Evolutionary conservation across 2,113 vertebrate genomes (phyloP).

Genomic region (Piprites chloris): DNA sequence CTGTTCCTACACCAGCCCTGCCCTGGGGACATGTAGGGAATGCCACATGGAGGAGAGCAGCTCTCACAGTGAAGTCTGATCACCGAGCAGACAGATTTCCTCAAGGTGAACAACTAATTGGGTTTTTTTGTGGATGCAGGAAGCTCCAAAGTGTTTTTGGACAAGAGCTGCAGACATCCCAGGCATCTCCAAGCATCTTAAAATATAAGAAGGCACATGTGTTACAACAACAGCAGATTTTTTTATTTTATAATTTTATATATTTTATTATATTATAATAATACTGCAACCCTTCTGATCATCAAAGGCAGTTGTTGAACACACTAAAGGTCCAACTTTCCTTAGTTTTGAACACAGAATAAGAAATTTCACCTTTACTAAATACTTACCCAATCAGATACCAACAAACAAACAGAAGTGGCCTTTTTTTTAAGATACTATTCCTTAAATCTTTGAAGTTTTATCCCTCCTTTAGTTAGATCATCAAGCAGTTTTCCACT

Average conservation of each 20-base stretch:
- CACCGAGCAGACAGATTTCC: background rate
- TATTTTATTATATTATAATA: too few relatives aligned
- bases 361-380: background rate
- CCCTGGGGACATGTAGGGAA: fast-evolving
- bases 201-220: fast-evolving
- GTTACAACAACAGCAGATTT: background rate
- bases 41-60: background rate
- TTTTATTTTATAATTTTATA: background rate
- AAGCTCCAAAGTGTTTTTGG: background rate
- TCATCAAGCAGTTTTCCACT: background rate
- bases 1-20: background rate
- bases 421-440: background rate
- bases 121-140: background rate
- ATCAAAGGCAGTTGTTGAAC: background rate
- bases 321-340: background rate
- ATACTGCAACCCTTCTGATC: background rate
- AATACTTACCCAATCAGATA: background rate
- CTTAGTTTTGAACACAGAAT: background rate
- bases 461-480: background rate
- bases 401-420: background rate
- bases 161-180: background rate
- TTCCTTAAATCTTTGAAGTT: background rate
- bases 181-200: background rate
- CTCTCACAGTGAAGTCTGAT: background rate
- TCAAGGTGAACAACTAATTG: background rate